Evolutionary conservation across 92 coral and sea anemone genomes (phyloP).

Genomic region (Hydrozoanthus gracilis): DNA sequence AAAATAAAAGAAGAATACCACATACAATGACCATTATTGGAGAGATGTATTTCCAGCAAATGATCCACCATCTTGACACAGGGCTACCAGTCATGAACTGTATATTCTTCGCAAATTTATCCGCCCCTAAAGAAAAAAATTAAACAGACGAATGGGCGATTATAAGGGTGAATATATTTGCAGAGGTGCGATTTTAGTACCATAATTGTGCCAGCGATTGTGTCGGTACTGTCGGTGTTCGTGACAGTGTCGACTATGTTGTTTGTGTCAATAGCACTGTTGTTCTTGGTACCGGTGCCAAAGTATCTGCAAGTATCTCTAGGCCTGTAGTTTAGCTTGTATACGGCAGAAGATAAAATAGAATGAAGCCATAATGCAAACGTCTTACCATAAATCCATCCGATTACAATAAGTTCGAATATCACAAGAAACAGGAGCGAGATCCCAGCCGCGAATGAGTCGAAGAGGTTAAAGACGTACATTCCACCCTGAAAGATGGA

Average conservation of each 20-base stretch:
- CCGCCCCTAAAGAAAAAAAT: conserved; percentile 65
- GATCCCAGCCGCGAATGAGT: conserved; percentile 91
- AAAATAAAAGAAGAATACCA: not conserved
- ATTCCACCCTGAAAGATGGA: conserved; percentile 80
- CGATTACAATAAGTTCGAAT: conserved; percentile 77
- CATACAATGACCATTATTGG: conserved; percentile 78
- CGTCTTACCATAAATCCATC: conserved; percentile 84
- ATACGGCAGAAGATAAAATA: not conserved
- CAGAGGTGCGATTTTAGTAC: no score
- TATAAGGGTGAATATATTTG: no score
- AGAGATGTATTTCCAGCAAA: conserved; percentile 89
- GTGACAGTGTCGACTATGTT: no score
- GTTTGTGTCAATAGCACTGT: no score
- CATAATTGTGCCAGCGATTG: no score
- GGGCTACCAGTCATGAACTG: conserved; percentile 73
- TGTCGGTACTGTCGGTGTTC: no score
- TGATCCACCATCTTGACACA: conserved; percentile 83
- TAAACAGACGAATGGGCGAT: not conserved
- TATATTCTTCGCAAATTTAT: conserved; percentile 66
- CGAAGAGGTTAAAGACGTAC: conserved; percentile 90
- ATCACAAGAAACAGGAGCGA: conserved; percentile 83
- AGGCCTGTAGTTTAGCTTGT: not conserved
- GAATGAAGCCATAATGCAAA: not conserved
- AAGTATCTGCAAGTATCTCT: not conserved
- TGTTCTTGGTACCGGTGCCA: not conserved